phyloP scores from a whole-genome alignment of 2,797 vertebrate species.

The Coracias cyanogaster region DNA sequence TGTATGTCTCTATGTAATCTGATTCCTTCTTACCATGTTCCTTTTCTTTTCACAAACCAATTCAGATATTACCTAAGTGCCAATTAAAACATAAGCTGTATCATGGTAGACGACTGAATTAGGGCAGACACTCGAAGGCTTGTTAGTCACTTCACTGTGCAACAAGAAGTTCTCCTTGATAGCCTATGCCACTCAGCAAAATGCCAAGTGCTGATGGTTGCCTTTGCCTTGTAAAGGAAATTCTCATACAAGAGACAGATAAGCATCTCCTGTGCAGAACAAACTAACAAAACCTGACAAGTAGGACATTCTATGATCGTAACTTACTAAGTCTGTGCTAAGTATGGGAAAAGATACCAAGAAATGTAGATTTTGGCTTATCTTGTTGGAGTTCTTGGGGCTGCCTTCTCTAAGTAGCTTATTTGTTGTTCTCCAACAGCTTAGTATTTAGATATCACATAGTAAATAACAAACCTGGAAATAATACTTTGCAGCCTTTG shows the following conservation, averaged over 20 bases:
- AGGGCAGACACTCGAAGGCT: neutral
- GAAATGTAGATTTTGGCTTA: neutral
- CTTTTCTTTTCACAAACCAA: neutral
- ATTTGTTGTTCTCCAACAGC: neutral
- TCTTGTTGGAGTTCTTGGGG: neutral
- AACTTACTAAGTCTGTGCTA: neutral
- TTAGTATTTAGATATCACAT: slow-evolving; percentile 4
- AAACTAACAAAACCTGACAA: neutral
- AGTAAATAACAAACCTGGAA: slow-evolving; percentile 16
- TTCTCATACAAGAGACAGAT: neutral
- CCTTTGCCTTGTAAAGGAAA: neutral
- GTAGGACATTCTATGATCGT: neutral
- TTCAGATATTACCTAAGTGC: neutral
- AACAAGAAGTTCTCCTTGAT: neutral
- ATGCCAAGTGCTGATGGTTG: neutral
- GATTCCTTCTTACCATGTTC: neutral
- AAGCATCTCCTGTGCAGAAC: neutral
- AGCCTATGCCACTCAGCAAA: neutral
- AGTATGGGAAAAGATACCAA: neutral
- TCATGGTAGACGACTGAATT: neutral
- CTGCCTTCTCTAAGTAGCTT: neutral
- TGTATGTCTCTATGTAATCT: neutral
- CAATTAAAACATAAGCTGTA: neutral
- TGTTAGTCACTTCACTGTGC: neutral
- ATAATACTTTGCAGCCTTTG: slow-evolving; percentile 5